These are phyloP conservation scores for Anoura caudifer DNA, from an alignment of 2,113 vertebrate genomes.

Conservation along the genomic window DNA sequence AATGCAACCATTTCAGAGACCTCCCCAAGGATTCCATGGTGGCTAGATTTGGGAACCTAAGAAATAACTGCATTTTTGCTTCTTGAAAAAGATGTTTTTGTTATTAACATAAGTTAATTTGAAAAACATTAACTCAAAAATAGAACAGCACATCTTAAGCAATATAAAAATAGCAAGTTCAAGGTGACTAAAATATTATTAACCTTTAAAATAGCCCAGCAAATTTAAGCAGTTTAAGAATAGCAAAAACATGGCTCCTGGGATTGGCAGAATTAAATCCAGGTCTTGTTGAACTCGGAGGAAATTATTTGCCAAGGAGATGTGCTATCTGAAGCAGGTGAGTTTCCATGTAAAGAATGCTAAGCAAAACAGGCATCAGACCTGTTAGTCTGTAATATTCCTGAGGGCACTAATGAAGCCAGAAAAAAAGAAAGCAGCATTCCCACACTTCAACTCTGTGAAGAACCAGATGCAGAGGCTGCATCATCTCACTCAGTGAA, in stretches of 20 bases:
- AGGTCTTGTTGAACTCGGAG: background rate
- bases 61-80: slow-evolving; percentile 3
- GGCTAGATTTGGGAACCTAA: background rate
- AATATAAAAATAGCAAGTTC: background rate
- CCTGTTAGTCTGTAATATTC: background rate
- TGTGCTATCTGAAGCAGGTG: background rate
- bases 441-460: background rate
- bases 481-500: slow-evolving; percentile 34
- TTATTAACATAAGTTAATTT: background rate
- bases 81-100: background rate
- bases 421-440: background rate
- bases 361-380: background rate
- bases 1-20: background rate
- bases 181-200: background rate
- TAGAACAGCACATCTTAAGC: background rate
- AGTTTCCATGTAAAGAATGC: background rate
- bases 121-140: background rate
- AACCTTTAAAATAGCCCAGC: background rate
- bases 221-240: background rate
- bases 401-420: background rate
- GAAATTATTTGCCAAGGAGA: slow-evolving; percentile 39
- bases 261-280: background rate
- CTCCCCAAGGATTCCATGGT: background rate
- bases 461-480: background rate
- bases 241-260: background rate